Evolutionary conservation across 2,888 invertebrate genomes (phyloP), one percentile per base, ranked within the genome.

Genomic region (Kryphioiulus occultus): DNA sequence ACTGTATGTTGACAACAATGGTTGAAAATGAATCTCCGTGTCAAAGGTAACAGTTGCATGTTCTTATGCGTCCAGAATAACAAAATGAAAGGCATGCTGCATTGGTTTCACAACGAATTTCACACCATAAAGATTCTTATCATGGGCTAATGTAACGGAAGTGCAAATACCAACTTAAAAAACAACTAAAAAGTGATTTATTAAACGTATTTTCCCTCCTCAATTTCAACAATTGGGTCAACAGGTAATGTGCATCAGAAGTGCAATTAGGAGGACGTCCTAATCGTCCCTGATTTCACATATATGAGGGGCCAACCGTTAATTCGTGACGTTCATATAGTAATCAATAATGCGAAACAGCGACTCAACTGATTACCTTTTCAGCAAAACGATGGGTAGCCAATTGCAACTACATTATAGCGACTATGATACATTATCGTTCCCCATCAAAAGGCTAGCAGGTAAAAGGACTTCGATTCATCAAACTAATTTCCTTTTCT

Each of bases 401-500:
- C 68, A 26, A 68, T 26, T 26, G 68, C 68, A 59, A 22, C 22
- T 53, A 53, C 4, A 53, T 4, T 4, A 59, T 59, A n/a, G n/a
- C n/a, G n/a, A n/a, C 39, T 39, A 26, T 12, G 68, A 68, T 68
- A 68, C 26, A 68, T 68, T 26, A 68, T 68, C 2, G 10, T 26
- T 68, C 26, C 9, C 68, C 68, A 68, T 26, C 68, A 68, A 1
- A 15, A 68, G 26, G 68, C 68, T 12, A 68, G 68, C 68, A 68
- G 68, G 68, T 68, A 68, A 68, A 68, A 68, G 39, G 84, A 84
- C 42, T 84, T 84, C 84, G 19, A 84, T 84, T 84, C 84, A 84
- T 84, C 84, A 84, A 35, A 42, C 35, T 35, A 84, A 84, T 84
- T 84, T 84, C 84, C 84, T 84, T 35, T 84, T 84, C 30, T 84